A percentile compares a stretch with the other conserved stretches of the same genome.
Conservation (phyloP, 2,797 vertebrate species). For the Phrynocephalus guinanensis region DNA sequence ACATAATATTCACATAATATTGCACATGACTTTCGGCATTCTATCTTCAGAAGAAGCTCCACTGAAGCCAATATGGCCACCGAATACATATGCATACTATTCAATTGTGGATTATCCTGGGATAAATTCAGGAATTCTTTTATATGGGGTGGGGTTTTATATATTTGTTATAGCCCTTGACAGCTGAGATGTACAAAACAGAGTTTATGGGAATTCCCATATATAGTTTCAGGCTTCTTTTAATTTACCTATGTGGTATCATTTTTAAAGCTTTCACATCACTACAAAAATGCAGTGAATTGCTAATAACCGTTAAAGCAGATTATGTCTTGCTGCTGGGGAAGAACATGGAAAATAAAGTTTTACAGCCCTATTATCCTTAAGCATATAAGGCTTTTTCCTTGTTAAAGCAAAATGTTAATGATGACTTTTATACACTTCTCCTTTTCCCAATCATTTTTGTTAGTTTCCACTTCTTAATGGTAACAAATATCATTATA, state of each 20-base stretch:
- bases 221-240: slow-evolving; percentile 52
- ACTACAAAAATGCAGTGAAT: slow-evolving; percentile 56
- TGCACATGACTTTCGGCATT: not conserved
- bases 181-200: slow-evolving; percentile 71
- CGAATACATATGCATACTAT: not conserved
- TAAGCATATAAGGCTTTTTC: slow-evolving; percentile 39
- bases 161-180: slow-evolving; percentile 71
- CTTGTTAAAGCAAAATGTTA: slow-evolving; percentile 28
- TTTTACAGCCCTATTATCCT: slow-evolving; percentile 59
- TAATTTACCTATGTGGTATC: slow-evolving; percentile 69
- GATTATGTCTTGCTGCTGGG: slow-evolving; percentile 42
- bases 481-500: slow-evolving; percentile 33
- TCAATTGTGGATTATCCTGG: slow-evolving; percentile 70
- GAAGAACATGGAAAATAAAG: slow-evolving; percentile 50
- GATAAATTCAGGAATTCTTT: slow-evolving; percentile 74
- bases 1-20: not conserved
- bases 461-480: slow-evolving; percentile 1
- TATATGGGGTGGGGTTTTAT: slow-evolving; percentile 36
- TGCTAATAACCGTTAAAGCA: slow-evolving; percentile 51
- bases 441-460: not conserved
- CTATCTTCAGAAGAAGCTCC: not conserved
- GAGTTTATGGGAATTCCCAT: slow-evolving; percentile 69
- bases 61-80: not conserved
- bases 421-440: not conserved
- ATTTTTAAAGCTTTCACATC: slow-evolving; percentile 67